A percentile compares a stretch with the other conserved stretches of the same genome.
These are phyloP conservation scores for Darevskia nairensis DNA, from an alignment of 2,797 vertebrate genomes.

Conservation along the genomic window DNA sequence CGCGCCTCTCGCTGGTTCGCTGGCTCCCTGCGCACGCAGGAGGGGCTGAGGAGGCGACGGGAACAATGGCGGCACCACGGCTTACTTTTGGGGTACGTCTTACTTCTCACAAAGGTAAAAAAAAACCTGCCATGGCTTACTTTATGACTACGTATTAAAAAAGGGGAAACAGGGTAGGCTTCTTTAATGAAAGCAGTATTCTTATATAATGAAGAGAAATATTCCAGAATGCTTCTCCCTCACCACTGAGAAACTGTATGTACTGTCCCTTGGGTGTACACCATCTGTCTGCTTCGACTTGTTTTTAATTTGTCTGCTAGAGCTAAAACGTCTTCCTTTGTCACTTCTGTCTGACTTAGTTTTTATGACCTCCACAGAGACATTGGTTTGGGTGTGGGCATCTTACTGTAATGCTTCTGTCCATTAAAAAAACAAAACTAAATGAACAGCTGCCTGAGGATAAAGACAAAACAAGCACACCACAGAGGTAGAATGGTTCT, in stretches of 20 bases:
- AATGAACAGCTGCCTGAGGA: neutral
- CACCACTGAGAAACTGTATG: neutral
- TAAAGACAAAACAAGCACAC: neutral
- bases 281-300: neutral
- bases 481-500: neutral
- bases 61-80: too few species aligned
- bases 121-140: too few species aligned
- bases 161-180: too few species aligned
- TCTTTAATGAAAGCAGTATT: neutral
- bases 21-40: too few species aligned
- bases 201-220: neutral
- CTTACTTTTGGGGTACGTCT: too few species aligned
- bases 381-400: neutral
- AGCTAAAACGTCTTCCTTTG: neutral
- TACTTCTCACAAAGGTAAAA: too few species aligned
- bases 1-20: too few species aligned
- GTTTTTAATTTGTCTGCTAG: constrained; percentile 1
- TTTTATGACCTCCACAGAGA: neutral
- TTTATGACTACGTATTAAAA: too few species aligned
- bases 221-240: neutral
- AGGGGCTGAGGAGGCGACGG: too few species aligned
- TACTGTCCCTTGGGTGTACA: neutral
- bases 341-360: neutral
- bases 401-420: neutral
- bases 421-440: neutral